phyloP scores from a whole-genome alignment of 2,888 invertebrate genomes.

The Oscheius myriophilus region DNA sequence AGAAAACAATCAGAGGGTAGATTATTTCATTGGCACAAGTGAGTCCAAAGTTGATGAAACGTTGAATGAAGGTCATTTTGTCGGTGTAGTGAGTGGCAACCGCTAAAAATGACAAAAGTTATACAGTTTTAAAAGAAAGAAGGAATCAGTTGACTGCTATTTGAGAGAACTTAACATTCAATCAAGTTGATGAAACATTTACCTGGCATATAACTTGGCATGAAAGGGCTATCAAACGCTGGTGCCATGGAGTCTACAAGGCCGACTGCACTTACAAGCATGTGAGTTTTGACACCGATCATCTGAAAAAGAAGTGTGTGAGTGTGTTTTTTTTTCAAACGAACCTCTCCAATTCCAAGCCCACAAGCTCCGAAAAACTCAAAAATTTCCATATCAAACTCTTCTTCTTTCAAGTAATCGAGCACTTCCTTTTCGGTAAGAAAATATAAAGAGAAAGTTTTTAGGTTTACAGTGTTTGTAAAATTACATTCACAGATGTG shows the following conservation, averaged over 20 bases:
- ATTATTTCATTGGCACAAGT: background rate
- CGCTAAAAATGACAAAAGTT: too few species aligned
- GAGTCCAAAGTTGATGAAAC: conserved; percentile 17
- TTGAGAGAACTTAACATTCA: too few species aligned
- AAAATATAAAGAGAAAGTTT: background rate
- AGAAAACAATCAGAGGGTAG: background rate
- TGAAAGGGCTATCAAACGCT: conserved; percentile 19
- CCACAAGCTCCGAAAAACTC: conserved; percentile 22
- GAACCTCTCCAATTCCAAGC: conserved; percentile 14
- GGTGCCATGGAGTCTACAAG: conserved; percentile 5
- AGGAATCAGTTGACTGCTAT: too few species aligned
- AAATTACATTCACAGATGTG: background rate
- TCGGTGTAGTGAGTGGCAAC: conserved; percentile 5
- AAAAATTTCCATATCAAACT: conserved; percentile 16
- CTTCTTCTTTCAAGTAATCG: conserved; percentile 4
- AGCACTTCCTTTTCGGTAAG: background rate
- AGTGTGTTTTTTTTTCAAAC: too few species aligned
- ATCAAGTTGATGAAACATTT: background rate
- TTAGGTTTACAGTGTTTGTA: background rate
- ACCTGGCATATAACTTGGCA: conserved; percentile 22
- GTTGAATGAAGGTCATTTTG: conserved; percentile 18
- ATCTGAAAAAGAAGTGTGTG: too few species aligned
- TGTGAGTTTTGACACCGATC: conserved; percentile 12
- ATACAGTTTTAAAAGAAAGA: too few species aligned
- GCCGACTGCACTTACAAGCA: conserved; percentile 14